Evolutionary conservation across 1,140 invertebrate genomes (phyloP), one percentile per base, ranked within the genome.

Genomic region (Theocolax elegans): DNA sequence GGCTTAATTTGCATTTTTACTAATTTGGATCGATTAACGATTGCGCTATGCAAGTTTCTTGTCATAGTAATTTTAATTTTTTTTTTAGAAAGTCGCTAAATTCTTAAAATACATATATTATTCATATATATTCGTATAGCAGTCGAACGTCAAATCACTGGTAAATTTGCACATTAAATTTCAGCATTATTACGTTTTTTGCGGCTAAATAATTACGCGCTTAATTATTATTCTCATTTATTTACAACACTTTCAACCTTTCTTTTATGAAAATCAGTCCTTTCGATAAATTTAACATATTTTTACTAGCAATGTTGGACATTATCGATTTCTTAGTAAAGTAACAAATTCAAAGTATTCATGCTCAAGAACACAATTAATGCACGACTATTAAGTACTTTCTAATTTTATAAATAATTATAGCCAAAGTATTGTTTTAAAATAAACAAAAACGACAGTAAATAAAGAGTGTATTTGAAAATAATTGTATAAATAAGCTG

Each of bases 251-350:
- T 65, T 42, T 66, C 27, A 65, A 58, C 21, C 17, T 42, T 54
- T 58, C 29, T 64, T 25, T 19, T 15, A 25, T 42, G 63, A 54
- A 54, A 65, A 65, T 53, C 48, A 65, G 49, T 54, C 49, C n/a
- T 58, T 40, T 58, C 1, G 10, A n/a, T 54, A 25, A 65, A 27
- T 65, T 54, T 65, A 21, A 35, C n/a, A 35, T 38, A 42, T 56
- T 66, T n/a, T 29, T 17, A 42, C 21, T 40, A 27, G 25, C 10
- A 31, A 48, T 53, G 29, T n/a, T 51, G 60, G 19, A 51, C 31
- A 64, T 29, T 23, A 38, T 12, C 17, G 2, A 35, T 23, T 40
- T 38, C 17, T 8, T 29, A 35, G 4, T 6, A 35, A 35, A 35
- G 10, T 6, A 35, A 35, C n/a, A n/a, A n/a, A n/a, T n/a, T n/a